Conservation (phyloP, 2,797 vertebrate species). For the Gambelia wislizenii region DNA sequence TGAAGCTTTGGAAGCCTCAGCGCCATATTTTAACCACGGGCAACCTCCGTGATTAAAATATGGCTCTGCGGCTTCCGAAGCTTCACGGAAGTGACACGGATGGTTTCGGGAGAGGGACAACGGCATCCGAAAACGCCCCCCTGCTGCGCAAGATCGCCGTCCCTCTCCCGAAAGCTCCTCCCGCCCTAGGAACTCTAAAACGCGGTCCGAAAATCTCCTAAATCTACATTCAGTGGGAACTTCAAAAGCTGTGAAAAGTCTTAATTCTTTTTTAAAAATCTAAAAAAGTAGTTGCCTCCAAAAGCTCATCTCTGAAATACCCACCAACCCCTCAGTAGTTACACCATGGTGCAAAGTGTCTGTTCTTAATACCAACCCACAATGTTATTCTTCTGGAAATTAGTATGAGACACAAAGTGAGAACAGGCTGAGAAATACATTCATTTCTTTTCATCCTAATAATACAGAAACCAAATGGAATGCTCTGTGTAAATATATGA, state of each 20-base stretch:
- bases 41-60: too few relatives aligned
- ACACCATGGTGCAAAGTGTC: neutral
- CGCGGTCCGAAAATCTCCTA: too few relatives aligned
- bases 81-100: too few relatives aligned
- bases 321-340: neutral
- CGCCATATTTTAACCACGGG: too few relatives aligned
- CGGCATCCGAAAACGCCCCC: too few relatives aligned
- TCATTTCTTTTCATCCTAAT: neutral
- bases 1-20: too few relatives aligned
- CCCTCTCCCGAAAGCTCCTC: too few relatives aligned
- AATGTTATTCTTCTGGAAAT: neutral
- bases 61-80: too few relatives aligned
- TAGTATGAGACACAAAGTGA: neutral
- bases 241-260: neutral
- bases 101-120: too few relatives aligned
- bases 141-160: too few relatives aligned
- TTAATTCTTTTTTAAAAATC: neutral
- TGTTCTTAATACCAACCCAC: neutral
- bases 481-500: neutral
- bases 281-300: neutral
- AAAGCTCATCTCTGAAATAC: neutral
- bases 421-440: neutral
- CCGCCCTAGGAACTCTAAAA: too few relatives aligned
- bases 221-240: conserved; percentile 13
- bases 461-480: neutral